A percentile compares a stretch with the other conserved stretches of the same genome.
These are phyloP conservation scores for Plecotus auritus DNA, from an alignment of 2,113 vertebrate genomes.

Conservation along the genomic window DNA sequence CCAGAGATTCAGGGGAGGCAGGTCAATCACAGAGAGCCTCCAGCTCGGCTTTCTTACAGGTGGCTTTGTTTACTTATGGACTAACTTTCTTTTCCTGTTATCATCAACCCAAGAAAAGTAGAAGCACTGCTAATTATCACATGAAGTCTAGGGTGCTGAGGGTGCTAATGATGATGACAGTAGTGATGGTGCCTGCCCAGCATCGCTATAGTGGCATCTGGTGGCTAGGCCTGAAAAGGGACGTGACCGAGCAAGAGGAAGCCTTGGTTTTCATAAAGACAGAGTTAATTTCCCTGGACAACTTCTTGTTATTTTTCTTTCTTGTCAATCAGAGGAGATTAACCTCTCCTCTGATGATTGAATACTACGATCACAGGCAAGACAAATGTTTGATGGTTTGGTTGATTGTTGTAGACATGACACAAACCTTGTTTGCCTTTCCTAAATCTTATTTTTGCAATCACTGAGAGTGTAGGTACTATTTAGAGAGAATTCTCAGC, in stretches of 20 bases:
- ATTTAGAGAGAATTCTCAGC: not conserved
- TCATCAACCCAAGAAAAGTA: not conserved
- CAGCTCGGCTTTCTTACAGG: not conserved
- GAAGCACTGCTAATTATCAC: not conserved
- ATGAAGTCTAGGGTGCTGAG: not conserved
- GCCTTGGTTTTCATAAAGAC: not conserved
- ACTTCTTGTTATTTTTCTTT: not conserved
- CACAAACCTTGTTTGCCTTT: constrained; percentile 11
- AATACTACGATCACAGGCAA: not conserved
- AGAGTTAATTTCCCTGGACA: not conserved
- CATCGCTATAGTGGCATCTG: not conserved
- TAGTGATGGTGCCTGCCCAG: too few species aligned
- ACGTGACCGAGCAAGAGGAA: not conserved
- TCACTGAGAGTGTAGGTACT: not conserved
- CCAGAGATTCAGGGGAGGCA: not conserved
- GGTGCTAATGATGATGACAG: not conserved
- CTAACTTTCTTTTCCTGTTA: not conserved
- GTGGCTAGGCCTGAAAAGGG: not conserved
- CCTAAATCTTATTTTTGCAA: not conserved
- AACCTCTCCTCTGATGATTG: not conserved
- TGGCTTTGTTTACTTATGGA: not conserved
- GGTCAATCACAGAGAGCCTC: not conserved
- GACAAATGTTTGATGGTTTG: not conserved
- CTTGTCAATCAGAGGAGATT: not conserved
- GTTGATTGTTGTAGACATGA: not conserved